Conservation (phyloP, 2,797 vertebrate genomes). For the Pseudochromis fuscus region DNA sequence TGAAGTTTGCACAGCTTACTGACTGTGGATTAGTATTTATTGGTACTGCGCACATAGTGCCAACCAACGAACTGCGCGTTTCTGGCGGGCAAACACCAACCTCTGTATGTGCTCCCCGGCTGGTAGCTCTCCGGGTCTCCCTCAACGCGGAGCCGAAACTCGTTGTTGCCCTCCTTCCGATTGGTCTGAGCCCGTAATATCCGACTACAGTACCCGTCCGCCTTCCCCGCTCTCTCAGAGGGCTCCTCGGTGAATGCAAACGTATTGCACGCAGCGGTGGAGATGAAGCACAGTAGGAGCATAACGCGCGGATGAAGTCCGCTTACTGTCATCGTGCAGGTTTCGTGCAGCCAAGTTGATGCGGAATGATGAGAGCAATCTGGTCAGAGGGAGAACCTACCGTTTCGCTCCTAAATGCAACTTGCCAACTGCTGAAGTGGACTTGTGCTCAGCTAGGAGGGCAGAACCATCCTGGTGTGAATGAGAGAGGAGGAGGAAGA, state of each 20-base stretch:
- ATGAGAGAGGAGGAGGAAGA: slow-evolving; percentile 39
- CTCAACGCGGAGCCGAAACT: slow-evolving; percentile 96
- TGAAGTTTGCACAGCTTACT: slow-evolving; percentile 29
- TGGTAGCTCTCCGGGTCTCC: slow-evolving; percentile 96
- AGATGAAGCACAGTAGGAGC: slow-evolving; percentile 85
- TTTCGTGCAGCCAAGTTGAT: slow-evolving; percentile 54
- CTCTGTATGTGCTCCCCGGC: slow-evolving; percentile 95
- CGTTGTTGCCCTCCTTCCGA: slow-evolving; percentile 91
- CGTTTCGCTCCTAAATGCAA: slow-evolving; percentile 58
- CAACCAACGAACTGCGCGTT: slow-evolving; percentile 37
- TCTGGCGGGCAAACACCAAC: slow-evolving; percentile 79
- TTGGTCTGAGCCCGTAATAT: slow-evolving; percentile 91
- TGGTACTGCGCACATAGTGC: slow-evolving; percentile 7
- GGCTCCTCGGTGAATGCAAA: slow-evolving; percentile 93
- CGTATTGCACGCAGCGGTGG: slow-evolving; percentile 81
- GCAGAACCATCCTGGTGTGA: slow-evolving; percentile 74
- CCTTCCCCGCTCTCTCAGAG: slow-evolving; percentile 88
- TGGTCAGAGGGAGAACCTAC: slow-evolving; percentile 4
- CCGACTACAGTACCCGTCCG: slow-evolving; percentile 95
- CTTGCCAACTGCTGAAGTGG: slow-evolving; percentile 66
- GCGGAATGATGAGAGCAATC: slow-evolving; percentile 13
- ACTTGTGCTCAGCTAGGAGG: slow-evolving; percentile 68
- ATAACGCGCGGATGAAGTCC: slow-evolving; percentile 75
- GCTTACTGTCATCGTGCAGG: slow-evolving; percentile 75
- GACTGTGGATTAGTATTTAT: background rate